Conservation (phyloP, 2,797 vertebrate genomes). For the Coccyzus lansbergi region DNA sequence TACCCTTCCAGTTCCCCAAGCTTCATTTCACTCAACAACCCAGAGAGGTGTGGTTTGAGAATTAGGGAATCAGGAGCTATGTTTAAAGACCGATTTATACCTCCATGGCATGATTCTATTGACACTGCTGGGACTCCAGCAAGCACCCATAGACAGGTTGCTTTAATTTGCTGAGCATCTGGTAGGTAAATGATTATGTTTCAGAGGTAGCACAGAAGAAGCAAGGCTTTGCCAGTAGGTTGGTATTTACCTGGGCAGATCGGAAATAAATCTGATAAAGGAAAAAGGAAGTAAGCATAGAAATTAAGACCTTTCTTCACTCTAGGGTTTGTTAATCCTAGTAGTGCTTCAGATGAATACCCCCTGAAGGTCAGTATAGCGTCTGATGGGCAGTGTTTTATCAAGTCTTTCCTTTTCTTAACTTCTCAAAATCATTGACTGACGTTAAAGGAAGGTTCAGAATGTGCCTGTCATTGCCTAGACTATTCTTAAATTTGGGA, state of each 20-base stretch:
- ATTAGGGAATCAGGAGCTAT: neutral
- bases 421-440: neutral
- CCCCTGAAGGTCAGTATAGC: neutral
- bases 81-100: neutral
- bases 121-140: neutral
- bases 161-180: conserved; percentile 20
- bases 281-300: neutral
- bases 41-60: accelerated
- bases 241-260: neutral
- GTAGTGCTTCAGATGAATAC: neutral
- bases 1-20: neutral
- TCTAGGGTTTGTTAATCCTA: neutral
- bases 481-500: neutral
- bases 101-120: neutral
- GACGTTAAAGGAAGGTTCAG: neutral
- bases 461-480: neutral
- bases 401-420: neutral
- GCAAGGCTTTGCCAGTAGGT: neutral
- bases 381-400: neutral
- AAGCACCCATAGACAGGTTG: neutral
- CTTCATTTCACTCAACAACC: neutral
- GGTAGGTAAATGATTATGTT: neutral
- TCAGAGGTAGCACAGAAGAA: neutral
- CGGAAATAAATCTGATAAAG: neutral
- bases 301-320: neutral